phyloP scores from a whole-genome alignment of 2,888 invertebrate species.

The Aphodius sticticus region DNA sequence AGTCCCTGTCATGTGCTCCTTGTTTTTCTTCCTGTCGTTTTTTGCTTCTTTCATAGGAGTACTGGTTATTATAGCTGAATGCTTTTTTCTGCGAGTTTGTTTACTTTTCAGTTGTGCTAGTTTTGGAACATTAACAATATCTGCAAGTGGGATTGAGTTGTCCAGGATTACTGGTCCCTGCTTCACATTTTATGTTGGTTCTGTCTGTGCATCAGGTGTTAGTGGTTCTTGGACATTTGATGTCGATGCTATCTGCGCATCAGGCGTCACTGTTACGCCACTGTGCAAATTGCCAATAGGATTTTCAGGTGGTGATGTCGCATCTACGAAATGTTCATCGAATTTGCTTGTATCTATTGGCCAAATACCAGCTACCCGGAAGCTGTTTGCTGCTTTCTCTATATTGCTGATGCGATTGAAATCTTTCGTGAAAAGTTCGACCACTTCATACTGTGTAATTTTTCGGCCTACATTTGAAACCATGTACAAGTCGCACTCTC shows the following conservation, averaged over 20 bases:
- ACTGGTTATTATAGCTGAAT: slow-evolving; percentile 4
- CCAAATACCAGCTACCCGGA: no score
- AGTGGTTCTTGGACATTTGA: not conserved
- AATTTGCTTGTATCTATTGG: no score
- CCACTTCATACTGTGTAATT: no score
- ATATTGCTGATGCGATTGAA: no score
- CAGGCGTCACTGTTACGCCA: not conserved
- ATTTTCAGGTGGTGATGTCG: no score
- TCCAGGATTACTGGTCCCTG: no score
- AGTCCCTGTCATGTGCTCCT: not conserved
- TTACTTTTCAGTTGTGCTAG: slow-evolving; percentile 6
- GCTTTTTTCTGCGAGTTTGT: slow-evolving; percentile 5
- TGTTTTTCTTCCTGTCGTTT: not conserved
- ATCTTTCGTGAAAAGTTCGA: no score
- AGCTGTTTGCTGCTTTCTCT: no score
- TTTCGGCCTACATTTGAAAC: no score
- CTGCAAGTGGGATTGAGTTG: slow-evolving; percentile 18
- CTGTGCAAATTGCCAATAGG: no score
- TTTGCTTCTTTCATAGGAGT: not conserved
- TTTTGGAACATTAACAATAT: slow-evolving; percentile 9
- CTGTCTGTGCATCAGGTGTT: not conserved
- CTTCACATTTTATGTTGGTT: not conserved
- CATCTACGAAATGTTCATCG: no score
- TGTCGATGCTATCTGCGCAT: not conserved
- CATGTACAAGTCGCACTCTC: no score